Evolutionary conservation across 1,140 invertebrate species (phyloP).

Genomic region (Apis dorsata): DNA sequence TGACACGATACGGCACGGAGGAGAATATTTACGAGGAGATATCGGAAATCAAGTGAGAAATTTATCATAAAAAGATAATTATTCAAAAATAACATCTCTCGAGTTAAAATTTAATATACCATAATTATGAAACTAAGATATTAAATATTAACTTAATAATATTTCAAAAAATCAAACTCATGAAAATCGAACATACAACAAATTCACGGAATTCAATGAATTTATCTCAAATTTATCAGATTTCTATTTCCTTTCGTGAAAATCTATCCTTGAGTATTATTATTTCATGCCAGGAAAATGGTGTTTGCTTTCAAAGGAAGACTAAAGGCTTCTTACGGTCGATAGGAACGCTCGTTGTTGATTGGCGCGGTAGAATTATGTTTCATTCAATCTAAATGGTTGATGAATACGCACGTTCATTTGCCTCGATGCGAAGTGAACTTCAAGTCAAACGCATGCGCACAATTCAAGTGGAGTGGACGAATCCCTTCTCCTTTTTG

Average conservation of each 20-base stretch:
- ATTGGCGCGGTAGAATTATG: conserved; percentile 36
- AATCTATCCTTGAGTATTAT: background rate
- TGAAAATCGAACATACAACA: background rate
- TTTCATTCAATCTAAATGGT: conserved; percentile 50
- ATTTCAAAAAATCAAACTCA: background rate
- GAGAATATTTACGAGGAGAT: conserved; percentile 95
- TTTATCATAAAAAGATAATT: background rate
- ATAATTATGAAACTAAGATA: too few species aligned
- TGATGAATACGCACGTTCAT: conserved; percentile 55
- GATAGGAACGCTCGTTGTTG: background rate
- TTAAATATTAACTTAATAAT: too few species aligned
- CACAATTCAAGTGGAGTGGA: conserved; percentile 50
- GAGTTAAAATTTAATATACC: background rate
- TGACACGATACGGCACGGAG: conserved; percentile 89
- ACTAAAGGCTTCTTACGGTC: conserved; percentile 3
- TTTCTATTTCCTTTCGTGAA: background rate
- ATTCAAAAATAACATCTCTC: background rate
- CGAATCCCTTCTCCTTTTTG: conserved; percentile 17
- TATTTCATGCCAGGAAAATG: background rate
- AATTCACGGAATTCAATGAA: background rate
- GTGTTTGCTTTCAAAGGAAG: conserved; percentile 5
- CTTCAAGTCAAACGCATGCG: conserved; percentile 27
- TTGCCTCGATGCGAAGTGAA: conserved; percentile 45
- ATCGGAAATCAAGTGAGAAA: conserved; percentile 79
- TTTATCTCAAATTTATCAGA: background rate